Conservation (phyloP, 2,113 vertebrate species). For the Parotia lawesii region DNA sequence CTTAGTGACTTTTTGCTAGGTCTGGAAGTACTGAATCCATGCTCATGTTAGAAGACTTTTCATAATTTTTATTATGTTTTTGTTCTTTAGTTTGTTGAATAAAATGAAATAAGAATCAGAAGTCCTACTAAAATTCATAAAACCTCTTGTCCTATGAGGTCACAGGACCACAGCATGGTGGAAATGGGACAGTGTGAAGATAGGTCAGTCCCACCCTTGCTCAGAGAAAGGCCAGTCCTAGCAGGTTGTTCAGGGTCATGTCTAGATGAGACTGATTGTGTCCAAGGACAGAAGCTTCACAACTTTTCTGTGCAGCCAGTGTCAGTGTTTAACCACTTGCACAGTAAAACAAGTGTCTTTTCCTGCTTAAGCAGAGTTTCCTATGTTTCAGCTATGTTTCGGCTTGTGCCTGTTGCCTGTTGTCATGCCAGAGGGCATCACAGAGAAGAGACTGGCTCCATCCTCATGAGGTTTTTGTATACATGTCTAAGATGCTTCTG, state of each 20-base stretch:
- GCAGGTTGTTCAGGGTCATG: neutral
- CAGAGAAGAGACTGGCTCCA: neutral
- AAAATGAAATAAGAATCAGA: neutral
- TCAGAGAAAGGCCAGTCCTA: neutral
- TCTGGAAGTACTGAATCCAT: neutral
- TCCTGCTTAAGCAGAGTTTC: neutral
- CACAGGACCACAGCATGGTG: neutral
- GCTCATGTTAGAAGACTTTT: neutral
- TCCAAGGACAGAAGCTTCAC: neutral
- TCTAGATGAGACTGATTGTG: neutral
- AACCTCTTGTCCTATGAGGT: neutral
- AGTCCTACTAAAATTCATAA: neutral
- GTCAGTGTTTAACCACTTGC: neutral
- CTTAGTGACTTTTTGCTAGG: neutral
- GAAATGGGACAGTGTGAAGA: neutral
- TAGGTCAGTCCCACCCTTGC: fast-evolving
- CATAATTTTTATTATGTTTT: neutral
- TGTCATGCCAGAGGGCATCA: neutral
- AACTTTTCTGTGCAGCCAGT: neutral
- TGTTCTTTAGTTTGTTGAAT: neutral
- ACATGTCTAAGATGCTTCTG: neutral
- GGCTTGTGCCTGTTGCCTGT: neutral
- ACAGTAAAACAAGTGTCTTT: neutral
- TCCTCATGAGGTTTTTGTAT: neutral
- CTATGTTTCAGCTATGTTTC: neutral